Evolutionary conservation across 2,888 invertebrate species (phyloP).

Genomic region (Metacarcinus magister): DNA sequence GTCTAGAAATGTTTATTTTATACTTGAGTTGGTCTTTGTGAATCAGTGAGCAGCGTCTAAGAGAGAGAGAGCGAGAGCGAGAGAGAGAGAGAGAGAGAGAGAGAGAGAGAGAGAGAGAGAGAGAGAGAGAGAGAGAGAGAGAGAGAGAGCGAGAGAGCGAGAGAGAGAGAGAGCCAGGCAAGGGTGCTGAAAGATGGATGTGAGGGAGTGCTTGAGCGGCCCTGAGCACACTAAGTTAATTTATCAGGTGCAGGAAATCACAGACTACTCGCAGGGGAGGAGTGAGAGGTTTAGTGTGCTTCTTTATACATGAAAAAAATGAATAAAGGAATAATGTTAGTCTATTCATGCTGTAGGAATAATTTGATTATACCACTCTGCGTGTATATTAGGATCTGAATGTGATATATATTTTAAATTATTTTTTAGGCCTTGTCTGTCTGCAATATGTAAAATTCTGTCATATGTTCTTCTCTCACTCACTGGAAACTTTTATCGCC

Average conservation of each 20-base stretch:
- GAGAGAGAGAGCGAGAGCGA: too few species aligned
- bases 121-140: too few species aligned
- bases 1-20: conserved; percentile 59
- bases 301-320: too few species aligned
- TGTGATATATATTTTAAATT: neutral
- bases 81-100: too few species aligned
- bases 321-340: too few species aligned
- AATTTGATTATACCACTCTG: neutral
- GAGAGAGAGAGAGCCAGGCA: neutral
- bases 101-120: too few species aligned
- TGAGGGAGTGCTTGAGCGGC: neutral
- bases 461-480: neutral
- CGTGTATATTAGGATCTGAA: neutral
- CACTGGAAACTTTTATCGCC: neutral
- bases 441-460: neutral
- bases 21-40: conserved; percentile 55
- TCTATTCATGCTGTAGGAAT: too few species aligned
- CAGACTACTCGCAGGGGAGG: neutral
- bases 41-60: conserved; percentile 53
- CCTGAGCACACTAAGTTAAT: neutral
- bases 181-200: conserved; percentile 46
- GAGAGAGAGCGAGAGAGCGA: too few species aligned
- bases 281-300: neutral
- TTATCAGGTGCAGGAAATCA: conserved; percentile 17
- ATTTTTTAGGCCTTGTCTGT: neutral